Base-by-base conservation (phyloP, 1,140 invertebrate genomes). In the Caenorhabditis latens region DNA sequence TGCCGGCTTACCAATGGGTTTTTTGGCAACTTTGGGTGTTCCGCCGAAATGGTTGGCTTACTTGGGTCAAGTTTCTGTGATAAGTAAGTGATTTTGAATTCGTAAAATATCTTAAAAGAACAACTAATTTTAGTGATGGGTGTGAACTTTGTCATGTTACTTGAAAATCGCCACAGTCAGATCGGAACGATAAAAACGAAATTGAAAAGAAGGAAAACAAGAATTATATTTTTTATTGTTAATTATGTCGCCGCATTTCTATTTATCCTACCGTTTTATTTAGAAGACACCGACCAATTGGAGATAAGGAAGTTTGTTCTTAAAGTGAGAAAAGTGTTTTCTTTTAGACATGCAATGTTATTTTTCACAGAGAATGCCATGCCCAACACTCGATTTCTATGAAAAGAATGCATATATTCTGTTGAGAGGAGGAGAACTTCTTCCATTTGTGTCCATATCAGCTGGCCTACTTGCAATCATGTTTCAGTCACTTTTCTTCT, bases 141-240 rank as follows among this genome's bases (percentile, higher is more conserved):
- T 7, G 43, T 71, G 7, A 16, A 19, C 19, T 71, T 71, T 19
- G 46, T 79, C 2, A 79, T 79, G n/a, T 14, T 79, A 7, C 19
- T 50, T 13, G 71, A 79, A 16, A 79, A 79, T 53, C 40, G 71
- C 19, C 71, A 79, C 7, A 79, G 71, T 53, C 71, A 79, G 21
- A 79, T 79, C n/a, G 3, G 19, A 11, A 50, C 46, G n/a, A 50
- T 79, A 16, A 50, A 24, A 24, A 53, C 24, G 4, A 79, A 79
- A 50, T 53, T 79, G 19, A 48, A 4, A 24, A n/a, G 71, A 13
- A 9, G 13, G 5, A 13, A n/a, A 43, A 50, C 46, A 5, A 16
- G 71, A 50, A n/a, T 50, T 13, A 9, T 50, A n/a, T 79, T 53
- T 53, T 79, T 79, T 50, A n/a, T 4, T 19, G 7, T 48, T 4